phyloP scores from a whole-genome alignment of 2,888 invertebrate genomes.

The Helicoverpa assulta region DNA sequence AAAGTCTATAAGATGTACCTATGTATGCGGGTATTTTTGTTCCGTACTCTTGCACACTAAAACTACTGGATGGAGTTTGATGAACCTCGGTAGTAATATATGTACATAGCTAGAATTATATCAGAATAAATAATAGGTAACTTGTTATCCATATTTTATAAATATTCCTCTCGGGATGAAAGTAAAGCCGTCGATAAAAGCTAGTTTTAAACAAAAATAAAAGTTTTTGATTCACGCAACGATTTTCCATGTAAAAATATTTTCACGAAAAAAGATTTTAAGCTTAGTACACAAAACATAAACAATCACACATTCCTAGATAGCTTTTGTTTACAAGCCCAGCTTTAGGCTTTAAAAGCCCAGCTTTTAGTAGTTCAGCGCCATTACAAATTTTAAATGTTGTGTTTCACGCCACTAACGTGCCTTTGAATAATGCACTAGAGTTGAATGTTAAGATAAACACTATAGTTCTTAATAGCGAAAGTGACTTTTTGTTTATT shows the following conservation, averaged over 20 bases:
- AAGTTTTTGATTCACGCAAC: too few relatives aligned
- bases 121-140: too few relatives aligned
- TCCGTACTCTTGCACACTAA: too few relatives aligned
- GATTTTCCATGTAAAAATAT: background rate
- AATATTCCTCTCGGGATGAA: too few relatives aligned
- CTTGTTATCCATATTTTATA: too few relatives aligned
- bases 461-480: background rate
- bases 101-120: too few relatives aligned
- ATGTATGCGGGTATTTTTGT: too few relatives aligned
- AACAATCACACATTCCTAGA: slow-evolving; percentile 8
- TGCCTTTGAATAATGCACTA: slow-evolving; percentile 12
- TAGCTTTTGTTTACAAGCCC: slow-evolving; percentile 11
- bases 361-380: slow-evolving; percentile 16
- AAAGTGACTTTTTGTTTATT: background rate
- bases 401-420: slow-evolving; percentile 8
- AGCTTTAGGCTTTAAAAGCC: slow-evolving; percentile 6
- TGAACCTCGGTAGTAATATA: too few relatives aligned
- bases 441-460: background rate
- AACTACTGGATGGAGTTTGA: too few relatives aligned
- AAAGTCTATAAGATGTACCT: too few relatives aligned
- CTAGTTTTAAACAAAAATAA: too few relatives aligned
- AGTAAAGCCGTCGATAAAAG: too few relatives aligned
- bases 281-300: slow-evolving; percentile 8
- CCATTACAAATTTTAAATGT: slow-evolving; percentile 16
- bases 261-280: background rate